Percentiles rank a stretch among this genome's conserved stretches.
Evolutionary conservation across 2,888 invertebrate species (phyloP).

Genomic region (Drosophila stalkeri): DNA sequence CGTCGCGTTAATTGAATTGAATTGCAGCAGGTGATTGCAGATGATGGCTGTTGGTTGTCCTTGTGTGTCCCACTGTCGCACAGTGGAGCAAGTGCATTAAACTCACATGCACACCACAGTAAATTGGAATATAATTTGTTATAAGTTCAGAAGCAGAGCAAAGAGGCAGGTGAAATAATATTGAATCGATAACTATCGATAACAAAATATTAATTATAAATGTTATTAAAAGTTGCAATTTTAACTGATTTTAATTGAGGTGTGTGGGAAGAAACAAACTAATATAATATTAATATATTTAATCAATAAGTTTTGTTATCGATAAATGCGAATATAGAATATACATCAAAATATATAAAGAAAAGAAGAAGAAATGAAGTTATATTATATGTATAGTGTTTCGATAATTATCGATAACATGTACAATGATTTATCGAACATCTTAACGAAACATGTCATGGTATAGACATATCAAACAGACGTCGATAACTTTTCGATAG

Average conservation of each 20-base stretch:
- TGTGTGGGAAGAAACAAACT: too few relatives aligned
- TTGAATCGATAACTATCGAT: neutral
- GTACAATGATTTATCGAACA: too few relatives aligned
- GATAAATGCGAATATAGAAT: neutral
- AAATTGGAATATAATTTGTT: neutral
- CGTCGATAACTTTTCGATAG: neutral
- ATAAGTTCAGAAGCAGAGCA: neutral
- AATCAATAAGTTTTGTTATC: neutral
- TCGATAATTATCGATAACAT: neutral
- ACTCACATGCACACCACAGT: neutral
- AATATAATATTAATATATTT: too few relatives aligned
- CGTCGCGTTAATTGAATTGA: constrained; percentile 75
- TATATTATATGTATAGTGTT: fast-evolving
- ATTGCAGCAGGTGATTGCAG: constrained; percentile 55
- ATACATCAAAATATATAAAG: too few relatives aligned
- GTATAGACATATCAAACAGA: neutral
- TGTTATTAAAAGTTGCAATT: neutral
- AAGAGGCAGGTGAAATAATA: neutral
- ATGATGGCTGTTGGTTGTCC: constrained; percentile 11
- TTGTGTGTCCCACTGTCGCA: constrained; percentile 35
- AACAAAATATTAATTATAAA: neutral
- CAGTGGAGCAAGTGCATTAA: constrained; percentile 21
- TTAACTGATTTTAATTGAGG: neutral
- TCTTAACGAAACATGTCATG: too few relatives aligned
- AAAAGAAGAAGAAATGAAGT: neutral